These are phyloP conservation scores for Torymus aiolomorphi DNA, from an alignment of 2,888 invertebrate genomes.

Conservation along the genomic window DNA sequence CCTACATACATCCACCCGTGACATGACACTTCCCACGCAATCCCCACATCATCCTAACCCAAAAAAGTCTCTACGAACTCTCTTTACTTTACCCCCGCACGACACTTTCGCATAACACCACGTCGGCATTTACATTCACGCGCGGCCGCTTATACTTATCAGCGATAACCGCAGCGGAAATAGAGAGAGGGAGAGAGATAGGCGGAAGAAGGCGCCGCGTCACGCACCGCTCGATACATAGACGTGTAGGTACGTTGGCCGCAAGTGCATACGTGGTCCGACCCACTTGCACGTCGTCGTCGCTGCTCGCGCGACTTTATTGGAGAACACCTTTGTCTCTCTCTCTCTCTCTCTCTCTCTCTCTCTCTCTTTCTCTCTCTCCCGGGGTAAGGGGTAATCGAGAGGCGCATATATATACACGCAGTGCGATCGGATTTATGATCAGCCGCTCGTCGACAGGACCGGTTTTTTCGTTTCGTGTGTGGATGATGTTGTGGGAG, in stretches of 20 bases:
- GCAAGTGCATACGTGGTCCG: constrained; percentile 68
- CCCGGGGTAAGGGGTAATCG: not conserved
- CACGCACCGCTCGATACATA: too few species aligned
- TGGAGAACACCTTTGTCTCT: constrained; percentile 38
- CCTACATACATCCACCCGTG: too few species aligned
- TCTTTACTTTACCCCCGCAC: too few species aligned
- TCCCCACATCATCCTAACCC: too few species aligned
- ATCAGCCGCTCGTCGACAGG: not conserved
- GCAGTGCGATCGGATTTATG: constrained; percentile 42
- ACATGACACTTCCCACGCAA: too few species aligned
- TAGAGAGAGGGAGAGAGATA: too few species aligned
- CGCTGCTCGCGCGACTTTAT: constrained; percentile 53
- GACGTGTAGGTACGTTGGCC: constrained; percentile 33
- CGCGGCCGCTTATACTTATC: too few species aligned
- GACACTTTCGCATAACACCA: constrained; percentile 1
- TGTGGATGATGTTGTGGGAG: not conserved
- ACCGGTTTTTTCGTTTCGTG: not conserved
- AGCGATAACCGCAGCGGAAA: too few species aligned
- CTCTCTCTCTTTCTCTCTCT: constrained; percentile 32
- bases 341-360: constrained; percentile 29
- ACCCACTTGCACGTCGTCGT: constrained; percentile 65
- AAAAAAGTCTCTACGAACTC: too few species aligned
- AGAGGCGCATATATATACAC: too few species aligned
- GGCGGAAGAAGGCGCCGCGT: too few species aligned
- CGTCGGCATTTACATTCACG: not conserved